Evolutionary conservation across 2,888 invertebrate genomes (phyloP).

Genomic region (Apoda limacodes): DNA sequence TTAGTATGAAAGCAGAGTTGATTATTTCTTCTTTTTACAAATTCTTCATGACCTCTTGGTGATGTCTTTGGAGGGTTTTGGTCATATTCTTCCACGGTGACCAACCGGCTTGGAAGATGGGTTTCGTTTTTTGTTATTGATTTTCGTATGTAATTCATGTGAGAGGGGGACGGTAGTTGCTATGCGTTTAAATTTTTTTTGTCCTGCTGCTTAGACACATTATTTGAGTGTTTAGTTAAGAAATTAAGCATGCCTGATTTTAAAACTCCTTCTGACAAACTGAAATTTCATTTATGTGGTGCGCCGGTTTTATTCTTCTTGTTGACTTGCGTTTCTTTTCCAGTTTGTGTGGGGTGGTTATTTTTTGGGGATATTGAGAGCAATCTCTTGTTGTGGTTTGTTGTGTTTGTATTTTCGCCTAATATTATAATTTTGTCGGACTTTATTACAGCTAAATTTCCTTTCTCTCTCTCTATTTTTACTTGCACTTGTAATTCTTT

Average conservation of each 20-base stretch:
- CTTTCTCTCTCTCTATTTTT: conserved; percentile 14
- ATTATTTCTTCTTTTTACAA: background rate
- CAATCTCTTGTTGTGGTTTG: conserved; percentile 14
- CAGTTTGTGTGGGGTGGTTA: background rate
- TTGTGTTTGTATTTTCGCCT: conserved; percentile 5
- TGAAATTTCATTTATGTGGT: conserved; percentile 9
- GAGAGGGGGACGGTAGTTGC: conserved; percentile 11
- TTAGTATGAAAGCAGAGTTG: background rate
- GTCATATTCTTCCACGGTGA: conserved; percentile 19
- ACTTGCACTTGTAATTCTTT: conserved; percentile 15
- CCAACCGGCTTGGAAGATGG: too few relatives aligned
- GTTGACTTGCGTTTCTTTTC: conserved; percentile 6
- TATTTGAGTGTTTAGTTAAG: conserved; percentile 15
- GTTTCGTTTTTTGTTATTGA: conserved; percentile 8
- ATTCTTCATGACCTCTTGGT: background rate
- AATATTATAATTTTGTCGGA: conserved; percentile 17
- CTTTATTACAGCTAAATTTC: conserved; percentile 16
- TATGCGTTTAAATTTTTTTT: conserved; percentile 10
- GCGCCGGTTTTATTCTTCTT: conserved; percentile 18
- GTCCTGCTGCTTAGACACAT: conserved; percentile 5
- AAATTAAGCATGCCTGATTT: conserved; percentile 18
- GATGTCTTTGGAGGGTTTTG: conserved; percentile 19
- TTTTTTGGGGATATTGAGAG: conserved; percentile 13
- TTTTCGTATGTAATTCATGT: conserved; percentile 1
- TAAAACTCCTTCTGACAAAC: too few relatives aligned